Conservation (phyloP, 2,113 vertebrate genomes). For the Toxotes jaculatrix region DNA sequence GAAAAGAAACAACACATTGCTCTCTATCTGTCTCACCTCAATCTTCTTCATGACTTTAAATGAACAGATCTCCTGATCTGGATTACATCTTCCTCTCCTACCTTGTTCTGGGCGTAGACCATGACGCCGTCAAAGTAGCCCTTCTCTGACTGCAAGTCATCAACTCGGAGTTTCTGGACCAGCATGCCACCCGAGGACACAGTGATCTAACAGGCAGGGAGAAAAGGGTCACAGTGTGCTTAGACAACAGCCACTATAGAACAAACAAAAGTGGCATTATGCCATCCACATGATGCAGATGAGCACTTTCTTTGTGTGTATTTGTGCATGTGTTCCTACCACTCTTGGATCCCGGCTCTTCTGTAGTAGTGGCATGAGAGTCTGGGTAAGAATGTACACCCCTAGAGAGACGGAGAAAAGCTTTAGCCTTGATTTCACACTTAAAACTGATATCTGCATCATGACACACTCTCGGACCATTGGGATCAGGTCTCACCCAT, state of each 20-base stretch:
- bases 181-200: conserved; percentile 86
- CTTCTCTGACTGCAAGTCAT: conserved; percentile 78
- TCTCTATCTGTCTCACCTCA: no score
- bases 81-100: conserved; percentile 31
- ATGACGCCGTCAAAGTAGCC: conserved; percentile 77
- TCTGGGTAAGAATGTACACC: conserved; percentile 81
- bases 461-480: neutral
- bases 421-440: neutral
- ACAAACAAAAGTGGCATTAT: conserved; percentile 70
- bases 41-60: no score
- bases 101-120: conserved; percentile 85
- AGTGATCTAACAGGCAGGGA: conserved; percentile 77
- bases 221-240: conserved; percentile 57
- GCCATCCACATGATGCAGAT: conserved; percentile 50
- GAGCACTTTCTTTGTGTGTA: conserved; percentile 39
- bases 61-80: neutral
- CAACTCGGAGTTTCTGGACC: conserved; percentile 79
- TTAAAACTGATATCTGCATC: neutral
- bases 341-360: conserved; percentile 83
- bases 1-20: conserved; percentile 55
- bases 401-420: conserved; percentile 58
- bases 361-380: conserved; percentile 82
- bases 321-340: conserved; percentile 64
- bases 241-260: conserved; percentile 58
- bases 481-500: conserved; percentile 75